Evolutionary conservation across 2,113 vertebrate genomes (phyloP).

Genomic region (Lophochroa leadbeateri): DNA sequence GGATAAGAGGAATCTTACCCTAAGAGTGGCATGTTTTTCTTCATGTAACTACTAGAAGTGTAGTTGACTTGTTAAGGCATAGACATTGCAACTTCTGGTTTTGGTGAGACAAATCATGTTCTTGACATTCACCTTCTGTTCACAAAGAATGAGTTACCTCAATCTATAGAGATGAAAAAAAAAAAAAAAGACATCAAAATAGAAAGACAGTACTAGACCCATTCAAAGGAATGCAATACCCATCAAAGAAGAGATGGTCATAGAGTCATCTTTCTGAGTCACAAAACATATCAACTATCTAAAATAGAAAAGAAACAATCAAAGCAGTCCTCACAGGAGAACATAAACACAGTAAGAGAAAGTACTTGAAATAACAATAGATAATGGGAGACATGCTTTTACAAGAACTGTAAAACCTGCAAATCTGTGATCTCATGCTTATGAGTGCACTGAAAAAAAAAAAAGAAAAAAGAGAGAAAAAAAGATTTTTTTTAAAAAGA

Average conservation of each 20-base stretch:
- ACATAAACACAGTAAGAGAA: not conserved
- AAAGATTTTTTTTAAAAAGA: not conserved
- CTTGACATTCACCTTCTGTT: not conserved
- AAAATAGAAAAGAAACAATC: not conserved
- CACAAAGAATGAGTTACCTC: not conserved
- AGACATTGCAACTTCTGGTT: not conserved
- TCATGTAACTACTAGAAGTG: not conserved
- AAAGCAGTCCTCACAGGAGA: not conserved
- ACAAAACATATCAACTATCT: not conserved
- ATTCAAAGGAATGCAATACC: not conserved
- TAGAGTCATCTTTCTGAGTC: not conserved
- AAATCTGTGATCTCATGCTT: not conserved
- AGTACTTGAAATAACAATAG: not conserved
- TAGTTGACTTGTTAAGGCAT: not conserved
- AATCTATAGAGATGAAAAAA: not conserved
- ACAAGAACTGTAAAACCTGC: not conserved
- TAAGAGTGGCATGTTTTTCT: not conserved
- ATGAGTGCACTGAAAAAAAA: not conserved
- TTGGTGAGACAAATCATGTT: not conserved
- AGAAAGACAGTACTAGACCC: not conserved
- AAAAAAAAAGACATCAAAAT: not conserved
- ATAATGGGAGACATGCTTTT: not conserved
- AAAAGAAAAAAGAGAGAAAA: rapidly evolving
- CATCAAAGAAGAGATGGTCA: not conserved
- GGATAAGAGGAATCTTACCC: not conserved